Evolutionary conservation across 1,140 invertebrate species (phyloP), one percentile per base, ranked within the genome.

Genomic region (Panagrolaimus sp.): DNA sequence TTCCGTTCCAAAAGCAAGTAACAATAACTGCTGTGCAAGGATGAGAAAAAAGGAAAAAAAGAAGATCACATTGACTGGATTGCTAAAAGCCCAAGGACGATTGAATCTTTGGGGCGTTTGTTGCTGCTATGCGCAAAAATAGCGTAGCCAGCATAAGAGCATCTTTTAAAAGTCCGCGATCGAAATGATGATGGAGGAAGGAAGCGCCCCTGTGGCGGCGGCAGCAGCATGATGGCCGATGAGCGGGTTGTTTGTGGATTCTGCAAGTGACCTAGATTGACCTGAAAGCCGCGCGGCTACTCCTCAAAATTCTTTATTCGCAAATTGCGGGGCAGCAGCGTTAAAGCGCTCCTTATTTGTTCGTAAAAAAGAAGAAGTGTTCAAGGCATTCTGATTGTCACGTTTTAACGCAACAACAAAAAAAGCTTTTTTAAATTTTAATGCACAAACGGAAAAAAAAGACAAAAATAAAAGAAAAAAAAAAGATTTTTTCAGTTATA

Each of bases 211-310:
- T 21, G 15, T 21, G 15, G 52, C 17, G 52, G 52, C 52, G 52
- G 52, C 17, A 21, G 28, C 28, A 28, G 48, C 15, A 21, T 21
- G 17, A 26, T 26, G 48, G 52, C 52, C 52, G 52, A 58, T 58
- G 52, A 58, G 52, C 52, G 52, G 17, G 52, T 58, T 58, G 52
- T 58, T 58, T 58, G 52, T 58, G 52, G 52, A 58, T 58, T 58
- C 52, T 28, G 52, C 52, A 58, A 52, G 52, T 58, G 52, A 58
- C 52, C 52, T 58, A 58, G 52, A 58, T 58, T 58, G 52, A 58
- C 52, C 52, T 58, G 52, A 58, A 58, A 58, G 52, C 52, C 52
- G 52, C 52, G 52, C 52, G 52, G 52, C 52, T 58, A 58, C 52
- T 58, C 52, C 52, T 58, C 52, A 58, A 58, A 21, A 58, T 58